Percentiles rank a stretch among this genome's conserved stretches.
These are phyloP conservation scores for Tamandua tetradactyla DNA, from an alignment of 2,797 vertebrate genomes.

Conservation along the genomic window DNA sequence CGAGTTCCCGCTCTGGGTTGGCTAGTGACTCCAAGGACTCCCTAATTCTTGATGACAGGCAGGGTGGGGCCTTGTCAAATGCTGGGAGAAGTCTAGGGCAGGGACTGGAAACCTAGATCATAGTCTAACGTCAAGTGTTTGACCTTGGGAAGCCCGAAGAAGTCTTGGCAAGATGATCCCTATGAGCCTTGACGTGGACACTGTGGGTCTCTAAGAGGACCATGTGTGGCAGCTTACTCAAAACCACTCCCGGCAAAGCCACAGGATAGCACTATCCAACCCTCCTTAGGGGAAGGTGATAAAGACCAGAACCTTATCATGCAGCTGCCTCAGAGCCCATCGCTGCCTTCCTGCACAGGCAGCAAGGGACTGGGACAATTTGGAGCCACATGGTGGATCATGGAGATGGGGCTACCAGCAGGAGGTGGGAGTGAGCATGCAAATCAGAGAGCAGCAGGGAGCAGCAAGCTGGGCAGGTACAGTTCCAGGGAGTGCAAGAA, in stretches of 20 bases:
- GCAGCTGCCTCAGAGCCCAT: background rate
- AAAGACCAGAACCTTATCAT: background rate
- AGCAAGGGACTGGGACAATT: background rate
- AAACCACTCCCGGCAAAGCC: background rate
- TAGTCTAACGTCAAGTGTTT: background rate
- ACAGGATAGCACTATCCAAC: background rate
- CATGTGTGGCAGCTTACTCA: rapidly evolving
- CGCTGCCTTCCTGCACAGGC: background rate
- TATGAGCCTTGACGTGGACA: background rate
- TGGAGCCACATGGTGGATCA: rapidly evolving
- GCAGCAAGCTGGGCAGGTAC: too few species aligned
- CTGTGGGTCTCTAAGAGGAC: background rate
- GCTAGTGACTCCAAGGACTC: background rate
- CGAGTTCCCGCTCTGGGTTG: background rate
- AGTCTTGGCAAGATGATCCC: background rate
- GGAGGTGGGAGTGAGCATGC: background rate
- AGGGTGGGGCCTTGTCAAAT: background rate
- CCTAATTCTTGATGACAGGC: background rate
- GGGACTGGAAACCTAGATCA: background rate
- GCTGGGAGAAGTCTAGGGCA: background rate
- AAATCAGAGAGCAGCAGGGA: background rate
- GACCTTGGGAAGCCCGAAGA: background rate
- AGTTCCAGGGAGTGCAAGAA: too few species aligned
- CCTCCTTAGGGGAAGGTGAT: background rate
- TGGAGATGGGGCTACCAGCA: background rate